Evolutionary conservation across 2,888 invertebrate species (phyloP).

Genomic region (Tanytarsus gracilentus): DNA sequence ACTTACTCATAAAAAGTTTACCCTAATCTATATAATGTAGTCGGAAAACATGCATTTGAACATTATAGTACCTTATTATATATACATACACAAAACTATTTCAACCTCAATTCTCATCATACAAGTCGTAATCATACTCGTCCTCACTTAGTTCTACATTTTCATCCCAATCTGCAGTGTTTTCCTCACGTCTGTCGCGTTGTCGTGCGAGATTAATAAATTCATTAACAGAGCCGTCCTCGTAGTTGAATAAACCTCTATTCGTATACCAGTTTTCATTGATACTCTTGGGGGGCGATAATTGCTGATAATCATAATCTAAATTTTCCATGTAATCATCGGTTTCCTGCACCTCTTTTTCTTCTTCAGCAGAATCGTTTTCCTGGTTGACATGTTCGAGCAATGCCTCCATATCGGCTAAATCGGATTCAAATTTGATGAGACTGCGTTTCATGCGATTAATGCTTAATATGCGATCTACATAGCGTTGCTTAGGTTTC

Average conservation of each 20-base stretch:
- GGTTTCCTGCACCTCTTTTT: not conserved
- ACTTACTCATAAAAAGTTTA: no score
- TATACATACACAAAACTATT: no score
- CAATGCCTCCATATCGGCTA: slow-evolving; percentile 16
- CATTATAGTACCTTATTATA: no score
- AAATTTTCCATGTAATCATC: slow-evolving; percentile 7
- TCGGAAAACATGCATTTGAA: no score
- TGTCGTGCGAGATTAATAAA: slow-evolving; percentile 23
- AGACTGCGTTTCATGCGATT: slow-evolving; percentile 27
- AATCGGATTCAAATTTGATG: slow-evolving; percentile 8
- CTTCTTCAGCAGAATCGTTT: not conserved
- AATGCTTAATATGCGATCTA: slow-evolving; percentile 7
- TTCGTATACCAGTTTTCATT: not conserved
- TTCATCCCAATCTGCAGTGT: not conserved
- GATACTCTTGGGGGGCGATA: not conserved
- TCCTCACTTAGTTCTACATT: slow-evolving; percentile 3
- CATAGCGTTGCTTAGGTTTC: slow-evolving; percentile 10
- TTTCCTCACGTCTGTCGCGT: slow-evolving; percentile 16
- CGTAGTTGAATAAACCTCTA: slow-evolving; percentile 16
- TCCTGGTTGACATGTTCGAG: slow-evolving; percentile 13
- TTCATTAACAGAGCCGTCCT: slow-evolving; percentile 25
- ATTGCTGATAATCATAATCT: slow-evolving; percentile 7
- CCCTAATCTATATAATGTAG: no score
- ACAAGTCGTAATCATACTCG: not conserved
- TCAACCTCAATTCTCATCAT: no score